phyloP scores from a whole-genome alignment of 2,797 vertebrate genomes.

The Melopsittacus undulatus region DNA sequence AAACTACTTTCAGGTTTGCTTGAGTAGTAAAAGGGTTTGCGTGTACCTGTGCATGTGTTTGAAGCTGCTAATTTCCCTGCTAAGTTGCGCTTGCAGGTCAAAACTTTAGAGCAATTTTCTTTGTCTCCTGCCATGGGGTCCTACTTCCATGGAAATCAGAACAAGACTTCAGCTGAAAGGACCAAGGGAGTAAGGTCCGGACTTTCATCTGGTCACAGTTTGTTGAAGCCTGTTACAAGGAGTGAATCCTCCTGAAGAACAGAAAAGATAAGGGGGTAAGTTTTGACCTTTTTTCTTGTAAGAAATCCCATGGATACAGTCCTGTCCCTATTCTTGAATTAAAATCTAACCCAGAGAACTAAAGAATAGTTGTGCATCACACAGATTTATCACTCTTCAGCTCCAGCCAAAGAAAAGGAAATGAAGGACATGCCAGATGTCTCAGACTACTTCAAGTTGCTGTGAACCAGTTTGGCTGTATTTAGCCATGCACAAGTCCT shows the following conservation, averaged over 20 bases:
- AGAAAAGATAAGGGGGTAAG: background rate
- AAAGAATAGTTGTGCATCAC: background rate
- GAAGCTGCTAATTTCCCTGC: conserved; percentile 36
- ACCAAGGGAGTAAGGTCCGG: background rate
- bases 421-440: conserved; percentile 3
- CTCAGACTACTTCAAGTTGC: background rate
- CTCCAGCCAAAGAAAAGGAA: conserved; percentile 9
- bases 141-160: background rate
- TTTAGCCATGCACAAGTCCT: background rate
- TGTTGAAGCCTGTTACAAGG: background rate
- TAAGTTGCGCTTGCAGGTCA: background rate
- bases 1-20: conserved; percentile 53
- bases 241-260: background rate
- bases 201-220: background rate
- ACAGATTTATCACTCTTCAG: background rate
- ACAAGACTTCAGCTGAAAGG: background rate
- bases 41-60: conserved; percentile 44
- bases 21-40: conserved; percentile 38
- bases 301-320: background rate
- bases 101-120: conserved; percentile 30
- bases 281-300: background rate
- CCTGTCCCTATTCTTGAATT: background rate
- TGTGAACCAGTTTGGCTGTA: background rate
- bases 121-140: background rate
- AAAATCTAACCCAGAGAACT: background rate